Evolutionary conservation across 2,113 vertebrate genomes (phyloP).

Genomic region (Nettapus auritus): DNA sequence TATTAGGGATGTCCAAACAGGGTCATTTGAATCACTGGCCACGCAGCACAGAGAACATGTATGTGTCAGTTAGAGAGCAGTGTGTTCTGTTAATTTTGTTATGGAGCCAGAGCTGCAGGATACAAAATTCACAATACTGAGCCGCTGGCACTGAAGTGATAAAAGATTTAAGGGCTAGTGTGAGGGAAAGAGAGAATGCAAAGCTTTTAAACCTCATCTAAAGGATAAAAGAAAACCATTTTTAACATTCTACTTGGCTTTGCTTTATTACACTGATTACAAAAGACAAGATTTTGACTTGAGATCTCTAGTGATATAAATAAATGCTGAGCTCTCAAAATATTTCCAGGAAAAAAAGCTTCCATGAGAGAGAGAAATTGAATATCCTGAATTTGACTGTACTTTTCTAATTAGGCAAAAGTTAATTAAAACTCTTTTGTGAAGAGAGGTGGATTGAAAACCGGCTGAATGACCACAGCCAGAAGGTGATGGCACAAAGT

Average conservation of each 20-base stretch:
- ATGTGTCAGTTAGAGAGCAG: background rate
- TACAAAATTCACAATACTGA: constrained; percentile 24
- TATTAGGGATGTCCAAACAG: background rate
- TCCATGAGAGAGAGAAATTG: background rate
- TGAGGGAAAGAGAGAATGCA: background rate
- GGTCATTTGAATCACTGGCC: background rate
- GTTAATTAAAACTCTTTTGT: background rate
- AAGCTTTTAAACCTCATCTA: constrained; percentile 26
- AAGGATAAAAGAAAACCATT: background rate
- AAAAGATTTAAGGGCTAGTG: background rate
- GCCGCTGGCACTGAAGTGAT: background rate
- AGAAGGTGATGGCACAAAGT: no score
- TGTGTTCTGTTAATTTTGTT: constrained; percentile 1
- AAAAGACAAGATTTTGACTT: background rate
- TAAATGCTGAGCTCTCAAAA: background rate
- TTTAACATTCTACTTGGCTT: background rate
- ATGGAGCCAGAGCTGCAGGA: background rate
- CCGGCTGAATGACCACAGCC: no score
- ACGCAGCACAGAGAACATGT: background rate
- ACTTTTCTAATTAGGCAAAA: background rate
- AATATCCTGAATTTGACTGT: background rate
- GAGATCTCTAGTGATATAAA: background rate
- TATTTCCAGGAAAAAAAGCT: background rate
- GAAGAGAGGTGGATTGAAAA: background rate
- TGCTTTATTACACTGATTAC: background rate